Evolutionary conservation across 1,140 invertebrate genomes (phyloP).

Genomic region (Magallana angulata): DNA sequence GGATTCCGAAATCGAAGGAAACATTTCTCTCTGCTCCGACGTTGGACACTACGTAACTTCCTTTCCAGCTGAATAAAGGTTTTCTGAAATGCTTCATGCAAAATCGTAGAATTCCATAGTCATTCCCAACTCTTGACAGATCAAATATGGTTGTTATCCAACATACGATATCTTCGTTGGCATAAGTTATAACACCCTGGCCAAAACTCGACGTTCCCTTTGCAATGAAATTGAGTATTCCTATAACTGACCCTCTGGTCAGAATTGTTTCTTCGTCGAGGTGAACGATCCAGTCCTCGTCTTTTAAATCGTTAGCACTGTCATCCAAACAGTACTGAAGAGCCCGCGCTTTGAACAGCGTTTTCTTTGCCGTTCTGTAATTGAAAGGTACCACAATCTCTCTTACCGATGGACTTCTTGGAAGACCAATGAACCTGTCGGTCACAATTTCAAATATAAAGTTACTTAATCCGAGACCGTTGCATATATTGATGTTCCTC

Average conservation of each 20-base stretch:
- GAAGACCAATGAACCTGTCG: conserved; percentile 89
- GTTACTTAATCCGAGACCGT: conserved; percentile 94
- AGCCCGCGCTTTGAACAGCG: conserved; percentile 96
- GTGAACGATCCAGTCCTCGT: conserved; percentile 98
- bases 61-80: conserved; percentile 97
- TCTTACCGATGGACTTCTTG: conserved; percentile 86
- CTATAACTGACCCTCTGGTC: conserved; percentile 91
- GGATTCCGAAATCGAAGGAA: conserved; percentile 96
- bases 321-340: conserved; percentile 97
- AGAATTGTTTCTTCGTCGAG: conserved; percentile 98
- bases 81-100: conserved; percentile 96
- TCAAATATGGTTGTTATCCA: conserved; percentile 98
- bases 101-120: conserved; percentile 96
- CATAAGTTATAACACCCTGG: conserved; percentile 98
- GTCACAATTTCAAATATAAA: conserved; percentile 98
- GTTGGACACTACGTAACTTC: conserved; percentile 83
- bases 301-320: conserved; percentile 89
- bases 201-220: conserved; percentile 98
- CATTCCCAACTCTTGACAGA: conserved; percentile 92
- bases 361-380: conserved; percentile 93
- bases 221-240: conserved; percentile 95
- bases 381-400: conserved; percentile 92
- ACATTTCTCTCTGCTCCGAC: conserved; percentile 92
- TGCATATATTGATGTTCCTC: conserved; percentile 93
- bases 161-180: conserved; percentile 96